phyloP scores from a whole-genome alignment of 2,888 invertebrate genomes.

The Cyrtodaria siliqua region DNA sequence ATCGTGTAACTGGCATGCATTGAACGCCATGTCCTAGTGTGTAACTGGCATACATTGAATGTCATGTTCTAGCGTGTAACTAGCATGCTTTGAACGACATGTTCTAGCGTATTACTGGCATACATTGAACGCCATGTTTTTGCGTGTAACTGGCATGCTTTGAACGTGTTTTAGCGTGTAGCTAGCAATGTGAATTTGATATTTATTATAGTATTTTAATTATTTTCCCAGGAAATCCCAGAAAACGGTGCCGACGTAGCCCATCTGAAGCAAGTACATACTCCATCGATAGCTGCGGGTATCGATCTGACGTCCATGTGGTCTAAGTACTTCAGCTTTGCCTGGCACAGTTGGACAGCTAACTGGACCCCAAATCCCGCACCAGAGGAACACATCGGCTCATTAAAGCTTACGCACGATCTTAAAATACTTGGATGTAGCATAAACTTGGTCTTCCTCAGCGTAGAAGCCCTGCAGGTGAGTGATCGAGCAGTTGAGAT shows the following conservation, averaged over 20 bases:
- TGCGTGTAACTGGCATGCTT: too few relatives aligned
- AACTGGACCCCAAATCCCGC: conserved; percentile 88
- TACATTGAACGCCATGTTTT: too few relatives aligned
- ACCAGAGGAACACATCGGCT: conserved; percentile 89
- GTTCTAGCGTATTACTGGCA: too few relatives aligned
- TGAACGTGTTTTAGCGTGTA: too few relatives aligned
- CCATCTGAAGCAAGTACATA: conserved; percentile 93
- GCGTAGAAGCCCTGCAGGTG: conserved; percentile 91
- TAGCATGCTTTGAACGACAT: too few relatives aligned
- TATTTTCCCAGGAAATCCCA: conserved; percentile 91
- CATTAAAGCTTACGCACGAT: conserved; percentile 89
- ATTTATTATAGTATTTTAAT: too few relatives aligned
- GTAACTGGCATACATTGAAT: too few relatives aligned
- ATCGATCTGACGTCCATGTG: conserved; percentile 83
- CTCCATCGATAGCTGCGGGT: conserved; percentile 88
- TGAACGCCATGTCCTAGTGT: too few relatives aligned
- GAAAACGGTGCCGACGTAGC: conserved; percentile 96
- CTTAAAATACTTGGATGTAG: conserved; percentile 88
- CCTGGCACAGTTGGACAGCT: conserved; percentile 89
- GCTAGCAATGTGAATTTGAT: too few relatives aligned
- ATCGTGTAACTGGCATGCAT: too few relatives aligned
- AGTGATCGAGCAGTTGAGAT: too few relatives aligned
- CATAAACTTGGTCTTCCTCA: conserved; percentile 88
- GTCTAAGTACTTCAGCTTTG: conserved; percentile 84
- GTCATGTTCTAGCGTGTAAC: too few relatives aligned